Evolutionary conservation across 2,797 vertebrate genomes (phyloP).

Genomic region (Ambastaia sidthimunki): DNA sequence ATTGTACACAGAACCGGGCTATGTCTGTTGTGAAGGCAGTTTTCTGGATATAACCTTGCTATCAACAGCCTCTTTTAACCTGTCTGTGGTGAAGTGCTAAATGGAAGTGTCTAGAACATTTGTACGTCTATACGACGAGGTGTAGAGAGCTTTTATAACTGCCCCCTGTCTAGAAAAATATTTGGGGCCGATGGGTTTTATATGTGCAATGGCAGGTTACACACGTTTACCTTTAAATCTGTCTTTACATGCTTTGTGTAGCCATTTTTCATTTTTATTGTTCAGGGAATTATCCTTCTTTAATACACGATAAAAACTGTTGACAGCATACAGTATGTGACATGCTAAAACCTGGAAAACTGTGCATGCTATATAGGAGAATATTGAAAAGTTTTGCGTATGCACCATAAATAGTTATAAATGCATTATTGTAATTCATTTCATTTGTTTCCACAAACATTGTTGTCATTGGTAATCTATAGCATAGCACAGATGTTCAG

Average conservation of each 20-base stretch:
- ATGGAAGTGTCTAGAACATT: background rate
- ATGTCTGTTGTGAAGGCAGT: slow-evolving; percentile 36
- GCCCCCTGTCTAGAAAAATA: background rate
- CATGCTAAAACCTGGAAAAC: too few relatives aligned
- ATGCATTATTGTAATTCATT: too few relatives aligned
- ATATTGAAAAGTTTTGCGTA: too few relatives aligned
- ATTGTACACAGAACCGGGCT: background rate
- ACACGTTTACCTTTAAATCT: background rate
- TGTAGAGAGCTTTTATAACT: background rate
- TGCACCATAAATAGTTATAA: background rate
- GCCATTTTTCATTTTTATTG: background rate
- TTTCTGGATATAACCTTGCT: slow-evolving; percentile 15
- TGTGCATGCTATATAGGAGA: too few relatives aligned
- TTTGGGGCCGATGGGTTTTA: background rate
- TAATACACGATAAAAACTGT: background rate
- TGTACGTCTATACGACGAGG: background rate
- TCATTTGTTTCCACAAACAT: too few relatives aligned
- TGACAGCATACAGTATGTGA: background rate
- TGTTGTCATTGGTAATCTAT: too few relatives aligned
- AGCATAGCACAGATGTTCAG: too few relatives aligned
- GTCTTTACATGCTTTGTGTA: background rate
- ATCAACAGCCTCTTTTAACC: slow-evolving; percentile 10
- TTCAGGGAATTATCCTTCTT: background rate
- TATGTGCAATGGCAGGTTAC: background rate
- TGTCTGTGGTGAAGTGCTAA: slow-evolving; percentile 4